Evolutionary conservation across 2,888 invertebrate genomes (phyloP).

Genomic region (Hanleya hanleyi): DNA sequence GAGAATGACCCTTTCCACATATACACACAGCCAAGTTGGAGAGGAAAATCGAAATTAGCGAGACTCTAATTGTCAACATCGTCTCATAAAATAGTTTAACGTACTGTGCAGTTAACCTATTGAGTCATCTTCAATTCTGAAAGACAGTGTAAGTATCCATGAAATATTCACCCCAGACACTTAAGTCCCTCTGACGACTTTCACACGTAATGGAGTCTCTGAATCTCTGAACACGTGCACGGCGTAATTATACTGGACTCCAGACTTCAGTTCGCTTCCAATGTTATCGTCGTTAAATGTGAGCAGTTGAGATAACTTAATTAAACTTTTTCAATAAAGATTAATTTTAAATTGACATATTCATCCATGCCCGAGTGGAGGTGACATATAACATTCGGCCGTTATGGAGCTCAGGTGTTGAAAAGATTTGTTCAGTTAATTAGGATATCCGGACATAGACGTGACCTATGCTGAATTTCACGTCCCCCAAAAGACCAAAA

Average conservation of each 20-base stretch:
- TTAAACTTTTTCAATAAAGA: neutral
- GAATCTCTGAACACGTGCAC: neutral
- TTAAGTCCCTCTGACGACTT: neutral
- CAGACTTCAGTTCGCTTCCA: neutral
- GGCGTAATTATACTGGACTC: neutral
- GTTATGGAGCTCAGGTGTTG: neutral
- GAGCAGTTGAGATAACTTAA: neutral
- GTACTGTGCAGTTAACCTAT: too few relatives aligned
- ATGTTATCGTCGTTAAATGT: neutral
- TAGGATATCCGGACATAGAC: neutral
- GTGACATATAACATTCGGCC: neutral
- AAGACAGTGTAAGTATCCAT: too few relatives aligned
- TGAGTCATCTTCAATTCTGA: too few relatives aligned
- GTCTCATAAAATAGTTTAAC: too few relatives aligned
- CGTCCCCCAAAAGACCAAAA: too few relatives aligned
- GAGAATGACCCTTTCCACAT: too few relatives aligned
- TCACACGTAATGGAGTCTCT: neutral
- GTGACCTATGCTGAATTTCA: neutral
- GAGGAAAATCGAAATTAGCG: too few relatives aligned
- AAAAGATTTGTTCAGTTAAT: conserved; percentile 1
- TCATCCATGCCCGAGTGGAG: neutral
- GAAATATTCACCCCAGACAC: too few relatives aligned
- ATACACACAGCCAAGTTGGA: too few relatives aligned
- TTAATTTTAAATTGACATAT: neutral
- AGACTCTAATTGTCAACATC: too few relatives aligned